Base-by-base conservation (phyloP, 2,113 vertebrate genomes). In the Polyodon spathula region DNA sequence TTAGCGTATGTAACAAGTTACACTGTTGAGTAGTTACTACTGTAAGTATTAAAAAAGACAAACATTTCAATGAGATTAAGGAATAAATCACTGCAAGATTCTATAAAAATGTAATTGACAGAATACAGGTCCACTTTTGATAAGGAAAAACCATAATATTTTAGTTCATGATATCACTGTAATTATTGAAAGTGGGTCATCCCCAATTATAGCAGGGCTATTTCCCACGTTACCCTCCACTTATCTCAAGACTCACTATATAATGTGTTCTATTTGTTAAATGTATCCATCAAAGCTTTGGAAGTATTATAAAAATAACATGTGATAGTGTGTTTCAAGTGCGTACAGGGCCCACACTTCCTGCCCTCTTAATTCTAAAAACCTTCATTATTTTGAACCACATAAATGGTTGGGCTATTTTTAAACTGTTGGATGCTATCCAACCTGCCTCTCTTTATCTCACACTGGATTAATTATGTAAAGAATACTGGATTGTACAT, bases 391-490 rank as follows among this genome's bases (percentile, higher is more conserved):
- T 67, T 76, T 75, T 68, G 71, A 66, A 78, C 78, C 76, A 79
- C 81, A 82, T 68, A 84, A 84, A 82, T 78, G 78, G 85, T 74
- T 78, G 75, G 83, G 83, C 84, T 89, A 90, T 90, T 89, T 89
- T 88, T 86, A 88, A 86, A 84, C 74, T 68, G 73, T 73, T 85
- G 82, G 77, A 85, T 66, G 59, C 64, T 71, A 83, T 85, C 86
- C 81, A 86, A 81, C 78, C 81, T 37, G 42, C 70, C 73, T 80
- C 56, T 39, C 59, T 62, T 76, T 83, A 71, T 84, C 84, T 88
- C 86, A 84, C 84, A 77, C 82, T 85, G 80, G 83, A 89, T 88
- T 88, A 86, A 91, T 89, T 88, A 88, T 79, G 82, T 84, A 84
- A 87, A 60, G 84, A 86, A 89, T 82, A 86, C 81, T 66, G 72